Percentiles rank a stretch among this genome's conserved stretches.
These are phyloP conservation scores for Drosophila picticornis DNA, from an alignment of 2,888 invertebrate species.

Conservation along the genomic window DNA sequence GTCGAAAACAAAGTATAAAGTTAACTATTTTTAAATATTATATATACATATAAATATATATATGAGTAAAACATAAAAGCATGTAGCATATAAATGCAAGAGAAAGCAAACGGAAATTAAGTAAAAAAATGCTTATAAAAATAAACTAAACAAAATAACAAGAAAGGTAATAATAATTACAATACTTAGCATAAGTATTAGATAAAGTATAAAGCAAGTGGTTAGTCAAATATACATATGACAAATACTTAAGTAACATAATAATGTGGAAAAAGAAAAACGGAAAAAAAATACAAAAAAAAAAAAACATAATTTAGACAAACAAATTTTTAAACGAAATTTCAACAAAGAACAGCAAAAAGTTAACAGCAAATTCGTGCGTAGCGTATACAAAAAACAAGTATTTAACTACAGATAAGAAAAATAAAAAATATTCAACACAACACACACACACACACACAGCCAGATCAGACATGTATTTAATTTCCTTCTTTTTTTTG, in stretches of 20 bases:
- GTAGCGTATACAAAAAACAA: constrained; percentile 66
- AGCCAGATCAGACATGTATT: background rate
- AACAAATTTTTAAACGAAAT: constrained; percentile 67
- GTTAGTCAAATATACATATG: constrained; percentile 65
- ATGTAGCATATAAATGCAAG: constrained; percentile 32
- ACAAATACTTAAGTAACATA: constrained; percentile 56
- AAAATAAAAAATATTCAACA: constrained; percentile 13
- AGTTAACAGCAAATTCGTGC: constrained; percentile 82
- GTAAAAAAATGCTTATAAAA: constrained; percentile 30
- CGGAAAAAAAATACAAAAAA: background rate
- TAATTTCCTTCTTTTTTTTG: background rate
- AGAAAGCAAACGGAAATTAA: constrained; percentile 9
- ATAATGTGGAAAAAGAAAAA: constrained; percentile 14
- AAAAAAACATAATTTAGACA: constrained; percentile 11
- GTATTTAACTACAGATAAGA: constrained; percentile 2
- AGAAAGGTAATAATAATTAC: constrained; percentile 16
- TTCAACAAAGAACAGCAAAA: constrained; percentile 75
- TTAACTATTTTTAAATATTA: constrained; percentile 83
- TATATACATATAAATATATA: constrained; percentile 38
- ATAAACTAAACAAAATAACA: constrained; percentile 8
- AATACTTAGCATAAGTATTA: constrained; percentile 54
- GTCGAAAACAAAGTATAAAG: constrained; percentile 83
- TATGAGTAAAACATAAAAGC: constrained; percentile 28
- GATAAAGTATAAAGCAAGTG: constrained; percentile 48
- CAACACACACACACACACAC: constrained; percentile 11